phyloP scores from a whole-genome alignment of 2,888 invertebrate species.

The Drepanosiphum platanoidis region DNA sequence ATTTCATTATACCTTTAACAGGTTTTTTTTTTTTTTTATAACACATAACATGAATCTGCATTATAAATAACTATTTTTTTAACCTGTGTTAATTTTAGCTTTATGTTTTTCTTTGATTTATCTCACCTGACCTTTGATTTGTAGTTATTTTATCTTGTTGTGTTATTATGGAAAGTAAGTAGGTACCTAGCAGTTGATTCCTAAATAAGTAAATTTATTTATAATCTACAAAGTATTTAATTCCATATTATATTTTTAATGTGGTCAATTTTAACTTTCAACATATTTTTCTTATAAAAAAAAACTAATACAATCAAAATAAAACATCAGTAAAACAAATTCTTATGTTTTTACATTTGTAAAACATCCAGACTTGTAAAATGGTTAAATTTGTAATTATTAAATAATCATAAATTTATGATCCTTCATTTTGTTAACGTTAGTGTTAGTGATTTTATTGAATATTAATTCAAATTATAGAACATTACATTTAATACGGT shows the following conservation, averaged over 20 bases:
- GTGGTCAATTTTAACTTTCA: not conserved
- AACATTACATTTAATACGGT: no score
- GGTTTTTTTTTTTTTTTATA: no score
- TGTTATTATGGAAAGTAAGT: not conserved
- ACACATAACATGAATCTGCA: not conserved
- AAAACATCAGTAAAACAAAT: no score
- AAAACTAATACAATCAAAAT: not conserved
- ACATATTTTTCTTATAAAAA: not conserved
- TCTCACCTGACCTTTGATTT: constrained; percentile 53
- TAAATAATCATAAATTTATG: no score
- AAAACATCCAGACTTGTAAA: not conserved
- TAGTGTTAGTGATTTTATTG: not conserved
- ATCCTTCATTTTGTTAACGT: no score
- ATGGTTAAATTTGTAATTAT: no score
- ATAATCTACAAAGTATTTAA: not conserved
- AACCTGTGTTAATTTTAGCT: constrained; percentile 46
- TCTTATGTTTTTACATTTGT: no score
- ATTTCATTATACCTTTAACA: no score
- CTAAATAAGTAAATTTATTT: not conserved
- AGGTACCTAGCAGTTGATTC: not conserved
- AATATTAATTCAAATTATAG: not conserved
- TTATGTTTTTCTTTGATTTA: constrained; percentile 22
- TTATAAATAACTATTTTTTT: constrained; percentile 22
- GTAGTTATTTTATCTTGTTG: constrained; percentile 39
- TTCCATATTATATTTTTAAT: not conserved